phyloP scores from a whole-genome alignment of 2,888 invertebrate species.

The Herminia tarsipennalis region DNA sequence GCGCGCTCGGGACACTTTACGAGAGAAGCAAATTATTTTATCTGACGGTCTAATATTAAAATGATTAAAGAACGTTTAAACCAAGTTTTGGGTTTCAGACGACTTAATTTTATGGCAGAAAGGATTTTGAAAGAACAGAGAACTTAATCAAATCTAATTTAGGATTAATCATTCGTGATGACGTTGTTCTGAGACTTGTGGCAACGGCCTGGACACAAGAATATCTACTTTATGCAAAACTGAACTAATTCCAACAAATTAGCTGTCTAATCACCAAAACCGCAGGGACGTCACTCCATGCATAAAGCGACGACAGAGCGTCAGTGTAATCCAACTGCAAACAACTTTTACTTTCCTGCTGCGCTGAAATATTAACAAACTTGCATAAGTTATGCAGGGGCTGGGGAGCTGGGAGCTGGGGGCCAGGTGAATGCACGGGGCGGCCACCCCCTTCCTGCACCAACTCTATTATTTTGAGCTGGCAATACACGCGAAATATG shows the following conservation, averaged over 20 bases:
- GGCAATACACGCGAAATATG: constrained; percentile 45
- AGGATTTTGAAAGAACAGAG: background rate
- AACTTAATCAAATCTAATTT: background rate
- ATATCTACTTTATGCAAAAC: constrained; percentile 17
- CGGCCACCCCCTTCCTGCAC: constrained; percentile 34
- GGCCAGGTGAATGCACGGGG: constrained; percentile 67
- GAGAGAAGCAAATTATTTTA: constrained; percentile 42
- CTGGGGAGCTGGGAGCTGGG: too few species aligned
- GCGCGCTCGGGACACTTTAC: constrained; percentile 31
- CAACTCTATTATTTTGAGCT: constrained; percentile 51
- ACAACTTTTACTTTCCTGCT: constrained; percentile 76
- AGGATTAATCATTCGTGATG: constrained; percentile 1
- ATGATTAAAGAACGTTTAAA: constrained; percentile 35
- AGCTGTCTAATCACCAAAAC: constrained; percentile 29
- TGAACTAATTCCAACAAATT: constrained; percentile 39
- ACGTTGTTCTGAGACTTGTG: constrained; percentile 1
- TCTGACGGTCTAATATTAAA: constrained; percentile 28
- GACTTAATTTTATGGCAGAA: constrained; percentile 1
- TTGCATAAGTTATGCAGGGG: constrained; percentile 74
- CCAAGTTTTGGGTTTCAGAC: constrained; percentile 23
- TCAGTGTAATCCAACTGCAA: constrained; percentile 42
- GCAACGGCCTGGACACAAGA: constrained; percentile 1
- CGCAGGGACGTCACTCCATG: constrained; percentile 35
- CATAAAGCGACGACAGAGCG: constrained; percentile 39
- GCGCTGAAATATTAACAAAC: constrained; percentile 78